Percentiles rank a stretch among this genome's conserved stretches.
Evolutionary conservation across 2,888 invertebrate genomes (phyloP).

Genomic region (Cheilosia soror): DNA sequence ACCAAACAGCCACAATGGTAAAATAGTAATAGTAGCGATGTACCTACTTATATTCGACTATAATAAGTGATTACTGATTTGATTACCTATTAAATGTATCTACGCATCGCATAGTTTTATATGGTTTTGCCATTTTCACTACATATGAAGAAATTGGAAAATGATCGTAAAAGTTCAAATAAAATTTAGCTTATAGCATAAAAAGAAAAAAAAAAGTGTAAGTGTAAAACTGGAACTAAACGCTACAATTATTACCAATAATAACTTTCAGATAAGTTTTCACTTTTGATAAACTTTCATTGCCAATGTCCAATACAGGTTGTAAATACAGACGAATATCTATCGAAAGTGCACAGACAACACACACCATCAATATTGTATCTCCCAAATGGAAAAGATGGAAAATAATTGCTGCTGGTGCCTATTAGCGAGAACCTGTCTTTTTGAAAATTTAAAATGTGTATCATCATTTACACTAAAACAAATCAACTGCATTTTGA

Average conservation of each 20-base stretch:
- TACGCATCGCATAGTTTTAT: background rate
- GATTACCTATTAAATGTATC: too few relatives aligned
- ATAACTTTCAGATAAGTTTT: conserved; percentile 72
- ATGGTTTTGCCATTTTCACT: background rate
- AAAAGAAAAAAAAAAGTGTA: conserved; percentile 32
- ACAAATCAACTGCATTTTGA: conserved; percentile 25
- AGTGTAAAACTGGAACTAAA: conserved; percentile 64
- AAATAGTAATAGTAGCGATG: too few relatives aligned
- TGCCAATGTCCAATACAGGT: conserved; percentile 52
- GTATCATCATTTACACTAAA: conserved; percentile 19
- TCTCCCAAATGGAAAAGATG: conserved; percentile 50
- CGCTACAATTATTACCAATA: conserved; percentile 63
- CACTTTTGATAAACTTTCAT: conserved; percentile 72
- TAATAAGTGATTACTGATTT: too few relatives aligned
- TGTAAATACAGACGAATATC: conserved; percentile 33
- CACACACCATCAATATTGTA: conserved; percentile 30
- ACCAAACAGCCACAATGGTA: too few relatives aligned
- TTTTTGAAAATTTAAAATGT: conserved; percentile 46
- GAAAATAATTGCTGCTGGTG: conserved; percentile 49
- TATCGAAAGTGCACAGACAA: conserved; percentile 46
- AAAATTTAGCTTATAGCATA: conserved; percentile 32
- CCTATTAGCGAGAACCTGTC: conserved; percentile 54
- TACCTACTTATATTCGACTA: too few relatives aligned
- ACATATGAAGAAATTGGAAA: conserved; percentile 32
- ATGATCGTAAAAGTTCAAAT: conserved; percentile 13